These are phyloP conservation scores for Coracias cyanogaster DNA, from an alignment of 2,797 vertebrate species.

Conservation along the genomic window DNA sequence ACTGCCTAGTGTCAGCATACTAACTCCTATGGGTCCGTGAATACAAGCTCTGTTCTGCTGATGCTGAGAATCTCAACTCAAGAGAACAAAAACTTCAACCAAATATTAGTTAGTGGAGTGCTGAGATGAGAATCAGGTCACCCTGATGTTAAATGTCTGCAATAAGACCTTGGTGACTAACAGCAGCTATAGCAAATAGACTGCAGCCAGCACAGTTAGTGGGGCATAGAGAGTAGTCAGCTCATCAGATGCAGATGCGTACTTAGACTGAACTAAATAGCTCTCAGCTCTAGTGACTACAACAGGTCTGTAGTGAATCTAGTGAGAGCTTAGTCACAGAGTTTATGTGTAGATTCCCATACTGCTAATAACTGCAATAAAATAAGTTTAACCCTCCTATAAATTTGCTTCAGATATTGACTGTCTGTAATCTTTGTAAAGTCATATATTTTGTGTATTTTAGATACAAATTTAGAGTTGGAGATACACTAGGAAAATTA, in stretches of 20 bases:
- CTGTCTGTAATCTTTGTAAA: background rate
- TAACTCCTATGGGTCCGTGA: accelerated
- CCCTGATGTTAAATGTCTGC: background rate
- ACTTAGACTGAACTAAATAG: background rate
- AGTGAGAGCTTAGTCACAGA: background rate
- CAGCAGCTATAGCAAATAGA: background rate
- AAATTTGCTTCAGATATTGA: background rate
- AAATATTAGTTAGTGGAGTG: background rate
- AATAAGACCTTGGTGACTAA: background rate
- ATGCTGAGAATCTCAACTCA: background rate
- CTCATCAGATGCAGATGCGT: background rate
- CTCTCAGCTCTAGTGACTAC: background rate
- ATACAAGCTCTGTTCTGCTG: background rate
- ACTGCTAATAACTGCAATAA: background rate
- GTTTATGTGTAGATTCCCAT: background rate
- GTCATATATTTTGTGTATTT: background rate
- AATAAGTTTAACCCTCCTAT: background rate
- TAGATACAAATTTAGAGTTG: background rate
- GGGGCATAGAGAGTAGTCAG: background rate
- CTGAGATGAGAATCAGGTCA: background rate
- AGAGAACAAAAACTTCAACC: background rate
- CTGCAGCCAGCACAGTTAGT: background rate
- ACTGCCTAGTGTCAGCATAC: background rate
- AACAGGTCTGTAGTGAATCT: background rate
- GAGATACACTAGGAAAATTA: background rate